Evolutionary conservation across 2,797 vertebrate species (phyloP).

Genomic region (Percopsis omiscomaycus): DNA sequence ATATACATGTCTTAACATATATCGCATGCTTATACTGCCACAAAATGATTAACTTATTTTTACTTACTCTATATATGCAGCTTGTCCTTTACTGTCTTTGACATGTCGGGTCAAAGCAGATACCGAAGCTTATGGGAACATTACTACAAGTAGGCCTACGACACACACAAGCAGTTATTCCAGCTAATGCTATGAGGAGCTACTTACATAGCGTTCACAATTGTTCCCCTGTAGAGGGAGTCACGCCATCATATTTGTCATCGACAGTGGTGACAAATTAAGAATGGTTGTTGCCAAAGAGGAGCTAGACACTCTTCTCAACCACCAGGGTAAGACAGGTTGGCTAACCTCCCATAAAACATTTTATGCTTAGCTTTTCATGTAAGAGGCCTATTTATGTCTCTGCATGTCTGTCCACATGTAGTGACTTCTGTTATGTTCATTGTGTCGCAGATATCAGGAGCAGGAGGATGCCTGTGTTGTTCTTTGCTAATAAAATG

Average conservation of each 20-base stretch:
- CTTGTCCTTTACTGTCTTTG: slow-evolving; percentile 96
- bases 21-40: no score
- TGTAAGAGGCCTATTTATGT: no score
- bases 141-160: background rate
- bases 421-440: slow-evolving; percentile 3
- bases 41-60: background rate
- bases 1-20: no score
- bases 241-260: slow-evolving; percentile 98
- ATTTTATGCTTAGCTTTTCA: background rate
- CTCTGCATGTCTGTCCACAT: background rate
- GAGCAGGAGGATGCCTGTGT: slow-evolving; percentile 88
- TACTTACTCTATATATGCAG: slow-evolving; percentile 66
- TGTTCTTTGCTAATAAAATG: slow-evolving; percentile 99
- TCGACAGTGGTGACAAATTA: slow-evolving; percentile 95
- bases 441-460: slow-evolving; percentile 82
- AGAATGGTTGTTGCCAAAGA: slow-evolving; percentile 99
- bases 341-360: background rate
- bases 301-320: slow-evolving; percentile 93
- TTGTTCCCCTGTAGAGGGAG: slow-evolving; percentile 82
- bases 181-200: no score
- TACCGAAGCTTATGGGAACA: slow-evolving; percentile 98
- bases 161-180: no score
- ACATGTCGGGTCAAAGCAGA: slow-evolving; percentile 97
- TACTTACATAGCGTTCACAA: background rate
- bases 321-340: slow-evolving; percentile 85